phyloP scores from a whole-genome alignment of 2,888 invertebrate species.

The Acronicta psi region DNA sequence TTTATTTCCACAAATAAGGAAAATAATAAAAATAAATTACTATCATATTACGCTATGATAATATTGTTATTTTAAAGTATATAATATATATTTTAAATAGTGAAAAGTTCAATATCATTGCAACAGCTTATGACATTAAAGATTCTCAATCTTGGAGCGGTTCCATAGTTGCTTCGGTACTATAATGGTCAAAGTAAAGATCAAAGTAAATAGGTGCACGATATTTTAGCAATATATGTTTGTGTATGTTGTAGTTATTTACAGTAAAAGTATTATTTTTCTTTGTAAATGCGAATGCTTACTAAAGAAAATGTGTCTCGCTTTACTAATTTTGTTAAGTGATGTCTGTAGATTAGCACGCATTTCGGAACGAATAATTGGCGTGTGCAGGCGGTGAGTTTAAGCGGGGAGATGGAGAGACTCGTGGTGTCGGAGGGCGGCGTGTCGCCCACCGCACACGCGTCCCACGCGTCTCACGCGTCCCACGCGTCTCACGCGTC shows the following conservation, averaged over 20 bases:
- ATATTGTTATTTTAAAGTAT: no score
- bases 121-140: no score
- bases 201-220: slow-evolving; percentile 11
- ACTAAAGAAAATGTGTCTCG: slow-evolving; percentile 3
- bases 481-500: slow-evolving; percentile 44
- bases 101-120: no score
- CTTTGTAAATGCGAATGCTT: slow-evolving; percentile 31
- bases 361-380: slow-evolving; percentile 31
- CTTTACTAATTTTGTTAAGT: slow-evolving; percentile 35
- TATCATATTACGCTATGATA: no score
- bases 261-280: not conserved
- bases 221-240: not conserved
- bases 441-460: slow-evolving; percentile 77
- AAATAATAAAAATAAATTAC: no score
- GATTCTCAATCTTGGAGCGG: no score
- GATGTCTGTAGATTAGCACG: slow-evolving; percentile 43
- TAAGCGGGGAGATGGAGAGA: slow-evolving; percentile 78
- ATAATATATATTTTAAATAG: no score
- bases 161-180: no score
- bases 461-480: slow-evolving; percentile 59
- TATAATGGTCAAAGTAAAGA: no score
- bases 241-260: slow-evolving; percentile 17
- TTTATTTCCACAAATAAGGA: no score
- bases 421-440: slow-evolving; percentile 74
- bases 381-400: slow-evolving; percentile 60